phyloP scores from a whole-genome alignment of 2,113 vertebrate species.

The Lucifuga dentata region DNA sequence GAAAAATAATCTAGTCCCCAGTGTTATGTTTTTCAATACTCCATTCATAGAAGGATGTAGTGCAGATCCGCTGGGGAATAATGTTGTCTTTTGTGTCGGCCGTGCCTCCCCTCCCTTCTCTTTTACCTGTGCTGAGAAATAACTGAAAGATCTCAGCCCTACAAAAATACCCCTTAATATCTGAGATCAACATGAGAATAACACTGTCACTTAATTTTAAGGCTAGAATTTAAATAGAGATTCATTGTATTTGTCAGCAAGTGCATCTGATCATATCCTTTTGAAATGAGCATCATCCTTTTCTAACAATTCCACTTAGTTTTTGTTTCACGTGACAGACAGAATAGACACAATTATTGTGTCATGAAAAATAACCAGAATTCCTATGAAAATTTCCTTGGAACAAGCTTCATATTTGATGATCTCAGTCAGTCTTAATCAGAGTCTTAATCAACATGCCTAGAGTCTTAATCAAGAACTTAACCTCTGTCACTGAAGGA shows the following conservation, averaged over 20 bases:
- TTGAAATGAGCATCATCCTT: constrained; percentile 3
- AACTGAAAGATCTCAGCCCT: constrained; percentile 86
- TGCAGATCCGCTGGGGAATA: constrained; percentile 86
- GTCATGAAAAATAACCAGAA: neutral
- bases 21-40: constrained; percentile 89
- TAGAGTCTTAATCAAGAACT: too few species aligned
- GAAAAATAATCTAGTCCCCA: constrained; percentile 89
- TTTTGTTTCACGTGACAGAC: neutral
- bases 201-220: constrained; percentile 49
- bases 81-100: constrained; percentile 92
- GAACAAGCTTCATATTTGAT: too few species aligned
- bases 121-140: constrained; percentile 78
- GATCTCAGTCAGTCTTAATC: too few species aligned
- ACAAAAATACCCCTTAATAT: constrained; percentile 73
- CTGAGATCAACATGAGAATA: constrained; percentile 65
- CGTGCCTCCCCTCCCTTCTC: constrained; percentile 78
- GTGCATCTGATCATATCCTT: neutral
- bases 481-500: neutral
- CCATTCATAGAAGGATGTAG: constrained; percentile 90
- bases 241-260: constrained; percentile 41
- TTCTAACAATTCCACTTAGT: neutral
- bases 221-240: constrained; percentile 28
- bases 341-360: neutral
- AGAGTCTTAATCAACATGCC: too few species aligned
- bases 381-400: too few species aligned